Percentiles rank a stretch among this genome's conserved stretches.
These are phyloP conservation scores for Euschistus heros DNA, from an alignment of 1,140 invertebrate genomes.

Conservation along the genomic window DNA sequence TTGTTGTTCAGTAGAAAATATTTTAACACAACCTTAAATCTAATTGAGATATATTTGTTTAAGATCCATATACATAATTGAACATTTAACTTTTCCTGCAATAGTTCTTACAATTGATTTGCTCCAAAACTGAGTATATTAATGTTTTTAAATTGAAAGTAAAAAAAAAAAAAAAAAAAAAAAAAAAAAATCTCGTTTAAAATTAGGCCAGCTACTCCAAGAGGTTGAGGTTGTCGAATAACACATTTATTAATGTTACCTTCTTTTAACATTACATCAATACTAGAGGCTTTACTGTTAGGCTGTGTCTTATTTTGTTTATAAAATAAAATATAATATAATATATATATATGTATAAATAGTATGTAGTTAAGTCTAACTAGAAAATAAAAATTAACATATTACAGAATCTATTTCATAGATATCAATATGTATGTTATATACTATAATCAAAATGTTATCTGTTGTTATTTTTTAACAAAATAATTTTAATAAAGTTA, in stretches of 20 bases:
- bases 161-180: too few species aligned
- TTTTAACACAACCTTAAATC: too few species aligned
- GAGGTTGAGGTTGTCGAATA: too few species aligned
- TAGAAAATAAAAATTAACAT: background rate
- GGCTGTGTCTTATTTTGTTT: constrained; percentile 21
- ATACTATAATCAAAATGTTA: constrained; percentile 3
- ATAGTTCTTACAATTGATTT: too few species aligned
- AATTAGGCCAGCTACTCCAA: too few species aligned
- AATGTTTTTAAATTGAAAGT: too few species aligned
- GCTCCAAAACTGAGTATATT: too few species aligned
- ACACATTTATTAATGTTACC: constrained; percentile 14
- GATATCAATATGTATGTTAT: background rate
- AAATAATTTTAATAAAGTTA: background rate
- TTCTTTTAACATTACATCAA: background rate
- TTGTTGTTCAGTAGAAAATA: too few species aligned
- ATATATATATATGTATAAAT: constrained; percentile 6
- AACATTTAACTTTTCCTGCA: too few species aligned
- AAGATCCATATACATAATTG: too few species aligned
- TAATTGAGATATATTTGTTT: too few species aligned
- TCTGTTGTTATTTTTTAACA: background rate
- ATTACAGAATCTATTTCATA: constrained; percentile 1
- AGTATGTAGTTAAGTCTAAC: background rate
- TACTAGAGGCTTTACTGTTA: constrained; percentile 22
- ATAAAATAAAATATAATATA: constrained; percentile 13
- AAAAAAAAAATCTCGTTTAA: too few species aligned